Evolutionary conservation across 2,113 vertebrate species (phyloP).

Genomic region (Heliornis fulica): DNA sequence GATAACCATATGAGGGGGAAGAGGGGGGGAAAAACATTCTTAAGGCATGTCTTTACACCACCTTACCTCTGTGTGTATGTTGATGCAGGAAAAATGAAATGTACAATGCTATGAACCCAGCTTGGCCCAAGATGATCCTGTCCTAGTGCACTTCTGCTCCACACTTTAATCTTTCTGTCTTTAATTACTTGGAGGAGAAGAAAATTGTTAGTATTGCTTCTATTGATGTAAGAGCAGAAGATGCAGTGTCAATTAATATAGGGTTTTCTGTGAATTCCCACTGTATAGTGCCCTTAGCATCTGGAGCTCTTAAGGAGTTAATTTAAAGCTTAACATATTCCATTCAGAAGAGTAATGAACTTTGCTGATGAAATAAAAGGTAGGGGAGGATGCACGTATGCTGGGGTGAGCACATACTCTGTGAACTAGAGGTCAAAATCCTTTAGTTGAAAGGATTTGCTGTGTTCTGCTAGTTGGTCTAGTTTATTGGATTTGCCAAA

Average conservation of each 20-base stretch:
- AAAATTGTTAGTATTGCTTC: neutral
- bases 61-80: neutral
- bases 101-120: neutral
- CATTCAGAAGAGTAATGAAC: neutral
- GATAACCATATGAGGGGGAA: neutral
- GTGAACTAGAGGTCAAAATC: constrained; percentile 21
- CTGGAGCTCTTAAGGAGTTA: neutral
- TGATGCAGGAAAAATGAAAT: neutral
- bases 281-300: neutral
- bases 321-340: neutral
- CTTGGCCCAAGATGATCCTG: neutral
- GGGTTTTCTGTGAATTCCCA: neutral
- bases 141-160: neutral
- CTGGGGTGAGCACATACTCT: neutral
- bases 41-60: neutral
- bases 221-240: neutral
- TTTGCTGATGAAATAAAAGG: neutral
- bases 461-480: neutral
- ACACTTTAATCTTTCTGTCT: neutral
- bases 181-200: neutral
- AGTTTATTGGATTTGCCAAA: neutral
- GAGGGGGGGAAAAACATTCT: neutral
- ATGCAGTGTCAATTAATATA: neutral
- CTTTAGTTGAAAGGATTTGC: neutral
- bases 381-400: neutral